Conservation (phyloP, 1,140 invertebrate genomes). For the Myzus persicae region DNA sequence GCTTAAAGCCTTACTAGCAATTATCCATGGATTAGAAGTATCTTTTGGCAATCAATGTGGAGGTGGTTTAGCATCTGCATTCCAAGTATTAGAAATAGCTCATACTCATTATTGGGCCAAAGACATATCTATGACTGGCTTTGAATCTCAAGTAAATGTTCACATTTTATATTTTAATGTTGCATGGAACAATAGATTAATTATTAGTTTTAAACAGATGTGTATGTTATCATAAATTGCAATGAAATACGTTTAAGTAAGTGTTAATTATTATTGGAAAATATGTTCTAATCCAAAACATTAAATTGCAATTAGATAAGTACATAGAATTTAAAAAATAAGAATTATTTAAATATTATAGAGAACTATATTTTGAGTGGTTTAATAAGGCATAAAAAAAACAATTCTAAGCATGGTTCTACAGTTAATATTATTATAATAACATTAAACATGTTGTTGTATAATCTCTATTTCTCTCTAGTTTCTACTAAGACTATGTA, state of each 20-base stretch:
- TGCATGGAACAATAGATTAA: neutral
- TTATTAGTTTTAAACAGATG: neutral
- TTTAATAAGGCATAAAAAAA: neutral
- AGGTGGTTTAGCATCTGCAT: constrained; percentile 96
- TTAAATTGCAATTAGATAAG: neutral
- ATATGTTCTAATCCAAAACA: neutral
- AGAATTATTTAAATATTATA: too few relatives aligned
- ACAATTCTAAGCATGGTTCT: too few relatives aligned
- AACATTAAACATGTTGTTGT: too few relatives aligned
- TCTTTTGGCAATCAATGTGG: constrained; percentile 93
- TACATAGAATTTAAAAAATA: neutral
- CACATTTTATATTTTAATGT: neutral
- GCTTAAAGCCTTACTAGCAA: constrained; percentile 88
- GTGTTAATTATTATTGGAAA: neutral
- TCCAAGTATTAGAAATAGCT: constrained; percentile 95
- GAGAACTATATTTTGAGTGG: too few relatives aligned
- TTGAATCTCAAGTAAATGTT: constrained; percentile 68
- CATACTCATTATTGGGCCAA: constrained; percentile 98
- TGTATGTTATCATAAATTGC: neutral
- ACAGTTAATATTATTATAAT: too few relatives aligned
- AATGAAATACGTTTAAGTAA: neutral
- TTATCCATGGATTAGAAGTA: constrained; percentile 88
- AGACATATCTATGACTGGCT: constrained; percentile 70
- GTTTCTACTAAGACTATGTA: too few relatives aligned
- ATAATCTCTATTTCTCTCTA: too few relatives aligned